Conservation (phyloP, 1,140 invertebrate species). For the Drosophila orena region DNA sequence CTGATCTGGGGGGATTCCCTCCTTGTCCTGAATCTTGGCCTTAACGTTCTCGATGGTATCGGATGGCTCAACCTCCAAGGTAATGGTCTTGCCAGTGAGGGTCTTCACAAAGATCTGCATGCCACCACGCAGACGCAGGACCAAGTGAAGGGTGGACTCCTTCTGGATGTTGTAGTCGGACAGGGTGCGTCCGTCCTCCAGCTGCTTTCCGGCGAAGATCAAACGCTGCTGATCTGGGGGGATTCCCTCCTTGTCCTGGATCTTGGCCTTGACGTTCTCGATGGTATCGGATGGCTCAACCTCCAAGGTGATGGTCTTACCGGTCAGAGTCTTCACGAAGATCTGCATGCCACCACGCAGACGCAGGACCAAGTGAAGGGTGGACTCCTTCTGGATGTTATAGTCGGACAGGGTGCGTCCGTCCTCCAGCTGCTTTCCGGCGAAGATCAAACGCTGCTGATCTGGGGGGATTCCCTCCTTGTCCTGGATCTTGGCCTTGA, state of each 20-base stretch:
- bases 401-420: conserved; percentile 89
- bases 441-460: conserved; percentile 90
- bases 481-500: conserved; percentile 92
- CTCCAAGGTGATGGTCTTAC: conserved; percentile 93
- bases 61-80: conserved; percentile 91
- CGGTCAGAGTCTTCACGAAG: conserved; percentile 89
- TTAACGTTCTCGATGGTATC: conserved; percentile 93
- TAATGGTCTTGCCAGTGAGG: conserved; percentile 93
- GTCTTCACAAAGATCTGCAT: conserved; percentile 95
- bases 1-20: conserved; percentile 90
- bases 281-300: conserved; percentile 93
- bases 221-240: conserved; percentile 1
- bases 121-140: conserved; percentile 88
- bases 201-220: not conserved
- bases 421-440: conserved; percentile 92
- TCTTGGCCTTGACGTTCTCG: conserved; percentile 93
- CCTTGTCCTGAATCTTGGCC: conserved; percentile 91
- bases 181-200: not conserved
- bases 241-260: conserved; percentile 86
- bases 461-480: conserved; percentile 90
- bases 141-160: conserved; percentile 63
- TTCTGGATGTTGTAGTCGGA: conserved; percentile 1
- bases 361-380: conserved; percentile 94
- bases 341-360: conserved; percentile 81
- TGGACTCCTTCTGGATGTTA: conserved; percentile 95